Evolutionary conservation across 2,888 invertebrate species (phyloP), one percentile per base, ranked within the genome.

Genomic region (Amblyjoppa fuscipennis): DNA sequence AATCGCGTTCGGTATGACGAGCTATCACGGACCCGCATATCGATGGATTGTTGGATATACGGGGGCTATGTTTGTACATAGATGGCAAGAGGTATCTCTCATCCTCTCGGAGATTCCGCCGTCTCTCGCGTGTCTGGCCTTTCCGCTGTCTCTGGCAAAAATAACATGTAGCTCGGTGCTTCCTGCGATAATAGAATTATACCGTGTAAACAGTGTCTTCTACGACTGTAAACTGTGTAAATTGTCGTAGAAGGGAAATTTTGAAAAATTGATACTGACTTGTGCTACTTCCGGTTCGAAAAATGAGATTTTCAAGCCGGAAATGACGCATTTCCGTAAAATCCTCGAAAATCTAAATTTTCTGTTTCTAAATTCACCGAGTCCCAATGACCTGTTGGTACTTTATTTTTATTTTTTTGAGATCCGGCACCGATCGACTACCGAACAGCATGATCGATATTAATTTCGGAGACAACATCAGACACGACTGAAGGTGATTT

Each of bases 401-500:
- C 6, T 34, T 34, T 34, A 34, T 34, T 0, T 56, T 1, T 5
- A 20, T 56, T 56, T 25, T n/a, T 56, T 56, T 1, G 6, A n/a
- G 6, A 2, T 31, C 4, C 16, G 64, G 34, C 64, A n/a, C 6
- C 31, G 34, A 34, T 34, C 16, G 28, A 28, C 38, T n/a, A 61
- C 38, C n/a, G 38, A 51, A 41, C 13, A 28, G 61, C n/a, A 51
- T 61, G 41, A 41, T 61, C 38, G 45, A 77, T 45, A 49, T 80
- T 64, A 38, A 64, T 69, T 74, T 53, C 11, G 70, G 34, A 28
- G n/a, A 38, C 20, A 64, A 71, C 34, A 75, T 41, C 3, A 28
- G 81, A 66, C 70, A 51, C 56, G 68, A 41, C 11, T 41, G 75
- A 68, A 61, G 51, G 68, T 68, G 70, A 66, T 49, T 70, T 53